Percentiles rank a stretch among this genome's conserved stretches.
Conservation (phyloP, 2,113 vertebrate species). For the Python bivittatus region DNA sequence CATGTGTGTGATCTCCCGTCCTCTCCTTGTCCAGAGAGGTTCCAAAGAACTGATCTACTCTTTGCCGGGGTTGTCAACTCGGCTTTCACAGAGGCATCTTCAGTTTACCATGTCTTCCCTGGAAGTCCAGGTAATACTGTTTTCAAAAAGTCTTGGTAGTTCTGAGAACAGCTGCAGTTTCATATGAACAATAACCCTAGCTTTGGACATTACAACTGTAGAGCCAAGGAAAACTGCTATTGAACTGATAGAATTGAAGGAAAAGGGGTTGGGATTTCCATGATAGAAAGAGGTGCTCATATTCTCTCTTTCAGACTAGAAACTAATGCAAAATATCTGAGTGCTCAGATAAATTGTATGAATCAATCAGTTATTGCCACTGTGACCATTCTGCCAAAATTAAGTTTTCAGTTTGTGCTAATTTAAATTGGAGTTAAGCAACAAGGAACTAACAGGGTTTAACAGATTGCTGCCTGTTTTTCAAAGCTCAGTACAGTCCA, state of each 20-base stretch:
- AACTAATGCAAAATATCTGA: background rate
- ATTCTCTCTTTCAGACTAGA: background rate
- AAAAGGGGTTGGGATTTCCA: background rate
- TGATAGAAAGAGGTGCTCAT: background rate
- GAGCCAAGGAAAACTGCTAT: background rate
- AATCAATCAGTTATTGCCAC: background rate
- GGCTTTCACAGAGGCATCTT: background rate
- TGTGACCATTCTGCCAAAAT: background rate
- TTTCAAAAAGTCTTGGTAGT: background rate
- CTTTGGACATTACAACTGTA: background rate
- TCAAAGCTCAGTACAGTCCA: background rate
- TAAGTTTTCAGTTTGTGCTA: background rate
- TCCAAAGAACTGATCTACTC: background rate
- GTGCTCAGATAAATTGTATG: background rate
- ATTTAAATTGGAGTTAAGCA: background rate
- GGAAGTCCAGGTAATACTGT: background rate
- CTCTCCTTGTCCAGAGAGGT: background rate
- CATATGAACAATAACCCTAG: background rate
- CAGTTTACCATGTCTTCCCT: background rate
- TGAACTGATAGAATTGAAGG: background rate
- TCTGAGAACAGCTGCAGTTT: background rate
- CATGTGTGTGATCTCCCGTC: background rate
- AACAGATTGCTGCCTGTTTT: background rate
- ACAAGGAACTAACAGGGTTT: background rate
- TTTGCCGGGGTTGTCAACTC: background rate